Evolutionary conservation across 1,140 invertebrate species (phyloP).

Genomic region (Neelides sp.): DNA sequence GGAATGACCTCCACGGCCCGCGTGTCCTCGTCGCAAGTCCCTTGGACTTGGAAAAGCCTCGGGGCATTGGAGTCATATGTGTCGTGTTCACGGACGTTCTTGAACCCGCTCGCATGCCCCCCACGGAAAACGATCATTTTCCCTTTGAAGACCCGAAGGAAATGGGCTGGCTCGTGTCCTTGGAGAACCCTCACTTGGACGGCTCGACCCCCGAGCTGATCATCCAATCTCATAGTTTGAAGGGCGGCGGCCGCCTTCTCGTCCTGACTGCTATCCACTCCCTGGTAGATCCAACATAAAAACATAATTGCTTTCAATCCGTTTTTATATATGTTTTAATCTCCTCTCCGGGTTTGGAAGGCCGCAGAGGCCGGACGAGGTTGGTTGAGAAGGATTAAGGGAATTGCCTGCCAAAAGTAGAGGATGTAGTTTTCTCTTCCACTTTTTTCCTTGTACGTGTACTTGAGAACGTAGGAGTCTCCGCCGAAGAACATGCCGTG

Average conservation of each 20-base stretch:
- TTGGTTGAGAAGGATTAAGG: not conserved
- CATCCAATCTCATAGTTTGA: conserved; percentile 48
- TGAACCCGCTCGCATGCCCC: conserved; percentile 46
- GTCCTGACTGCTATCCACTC: conserved; percentile 44
- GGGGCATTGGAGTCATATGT: conserved; percentile 47
- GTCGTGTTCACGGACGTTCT: conserved; percentile 42
- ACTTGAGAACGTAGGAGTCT: conserved; percentile 63
- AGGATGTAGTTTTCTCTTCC: conserved; percentile 46
- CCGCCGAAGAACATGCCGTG: conserved; percentile 59
- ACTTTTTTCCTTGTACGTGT: conserved; percentile 45
- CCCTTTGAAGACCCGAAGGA: conserved; percentile 65
- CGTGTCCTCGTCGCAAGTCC: conserved; percentile 47
- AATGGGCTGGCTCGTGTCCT: conserved; percentile 58
- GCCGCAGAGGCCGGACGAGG: not conserved
- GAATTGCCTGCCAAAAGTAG: conserved; percentile 58
- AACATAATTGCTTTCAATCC: not conserved
- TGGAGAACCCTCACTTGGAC: conserved; percentile 57
- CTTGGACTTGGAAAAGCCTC: conserved; percentile 48
- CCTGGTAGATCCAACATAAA: conserved; percentile 34
- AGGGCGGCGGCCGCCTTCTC: conserved; percentile 51
- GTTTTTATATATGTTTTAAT: not conserved
- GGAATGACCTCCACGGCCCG: conserved; percentile 50
- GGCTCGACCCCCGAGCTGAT: conserved; percentile 44
- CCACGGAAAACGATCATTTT: conserved; percentile 45
- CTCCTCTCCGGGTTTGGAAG: not conserved